Conservation (phyloP, 2,797 vertebrate species). For the Synanceia verrucosa region DNA sequence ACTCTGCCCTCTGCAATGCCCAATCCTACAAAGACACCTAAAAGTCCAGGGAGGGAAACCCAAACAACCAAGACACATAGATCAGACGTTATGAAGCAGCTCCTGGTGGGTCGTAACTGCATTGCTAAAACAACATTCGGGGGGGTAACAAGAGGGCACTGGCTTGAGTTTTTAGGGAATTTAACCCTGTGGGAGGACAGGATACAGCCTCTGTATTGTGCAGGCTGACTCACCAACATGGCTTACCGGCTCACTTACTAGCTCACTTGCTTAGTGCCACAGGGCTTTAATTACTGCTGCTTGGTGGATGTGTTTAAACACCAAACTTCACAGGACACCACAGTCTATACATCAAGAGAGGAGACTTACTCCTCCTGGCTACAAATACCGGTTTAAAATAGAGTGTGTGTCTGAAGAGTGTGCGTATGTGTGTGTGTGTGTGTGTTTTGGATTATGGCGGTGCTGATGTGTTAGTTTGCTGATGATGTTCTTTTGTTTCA, state of each 20-base stretch:
- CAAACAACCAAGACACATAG: background rate
- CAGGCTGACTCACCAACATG: conserved; percentile 4
- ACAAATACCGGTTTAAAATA: background rate
- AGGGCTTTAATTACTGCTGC: background rate
- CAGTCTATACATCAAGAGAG: background rate
- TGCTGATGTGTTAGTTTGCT: background rate
- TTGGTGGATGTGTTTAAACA: background rate
- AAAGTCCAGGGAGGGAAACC: background rate
- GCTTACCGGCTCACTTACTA: background rate
- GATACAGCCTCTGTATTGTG: background rate
- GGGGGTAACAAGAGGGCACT: conserved; percentile 2
- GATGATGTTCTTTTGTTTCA: background rate
- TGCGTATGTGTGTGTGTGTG: background rate
- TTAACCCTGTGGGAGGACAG: conserved; percentile 4
- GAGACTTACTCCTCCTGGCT: background rate
- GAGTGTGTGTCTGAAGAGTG: background rate
- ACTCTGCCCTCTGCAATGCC: background rate
- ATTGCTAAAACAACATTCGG: conserved; percentile 4
- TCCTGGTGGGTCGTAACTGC: conserved; percentile 1
- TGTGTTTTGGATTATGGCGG: background rate
- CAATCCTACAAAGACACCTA: background rate
- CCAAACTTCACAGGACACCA: background rate
- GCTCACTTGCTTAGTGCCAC: background rate
- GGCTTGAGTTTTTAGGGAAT: background rate
- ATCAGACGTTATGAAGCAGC: conserved; percentile 15